A percentile compares a stretch with the other conserved stretches of the same genome.
phyloP scores from a whole-genome alignment of 1,140 invertebrate genomes.

The Anagrus nilaparvatae region DNA sequence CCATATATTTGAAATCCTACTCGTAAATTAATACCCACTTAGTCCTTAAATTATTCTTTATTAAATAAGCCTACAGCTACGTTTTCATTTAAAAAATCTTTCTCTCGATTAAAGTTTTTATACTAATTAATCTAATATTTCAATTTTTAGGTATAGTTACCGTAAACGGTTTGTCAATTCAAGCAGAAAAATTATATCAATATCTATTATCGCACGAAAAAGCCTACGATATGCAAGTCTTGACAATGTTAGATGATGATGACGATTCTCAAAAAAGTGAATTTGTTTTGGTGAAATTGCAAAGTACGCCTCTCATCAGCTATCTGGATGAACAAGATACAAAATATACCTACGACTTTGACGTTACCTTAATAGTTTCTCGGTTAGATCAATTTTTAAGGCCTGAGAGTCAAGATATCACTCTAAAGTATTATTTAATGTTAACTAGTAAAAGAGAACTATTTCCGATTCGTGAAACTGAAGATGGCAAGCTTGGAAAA shows the following conservation, averaged over 20 bases:
- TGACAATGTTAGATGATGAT: conserved; percentile 52
- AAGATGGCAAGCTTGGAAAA: conserved; percentile 53
- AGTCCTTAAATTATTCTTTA: conserved; percentile 8
- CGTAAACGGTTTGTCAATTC: conserved; percentile 50
- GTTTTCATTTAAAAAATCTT: neutral
- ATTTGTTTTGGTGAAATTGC: conserved; percentile 52
- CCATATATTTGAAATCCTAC: neutral
- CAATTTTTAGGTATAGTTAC: conserved; percentile 46
- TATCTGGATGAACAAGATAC: conserved; percentile 54
- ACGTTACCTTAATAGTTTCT: conserved; percentile 57
- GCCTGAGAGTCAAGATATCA: conserved; percentile 37
- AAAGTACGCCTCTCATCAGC: conserved; percentile 46
- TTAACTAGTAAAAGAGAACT: conserved; percentile 59
- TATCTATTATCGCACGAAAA: conserved; percentile 64
- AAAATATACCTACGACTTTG: conserved; percentile 57
- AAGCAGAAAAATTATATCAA: conserved; percentile 58
- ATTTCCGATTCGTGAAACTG: conserved; percentile 57
- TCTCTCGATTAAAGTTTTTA: neutral
- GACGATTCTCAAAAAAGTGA: conserved; percentile 40
- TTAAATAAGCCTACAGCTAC: conserved; percentile 3
- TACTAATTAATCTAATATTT: neutral
- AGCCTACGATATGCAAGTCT: conserved; percentile 57
- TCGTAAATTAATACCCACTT: conserved; percentile 7
- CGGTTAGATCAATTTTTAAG: conserved; percentile 39
- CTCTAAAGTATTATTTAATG: conserved; percentile 64